Conservation (phyloP, 2,113 vertebrate species). For the Brevimyrus niger region DNA sequence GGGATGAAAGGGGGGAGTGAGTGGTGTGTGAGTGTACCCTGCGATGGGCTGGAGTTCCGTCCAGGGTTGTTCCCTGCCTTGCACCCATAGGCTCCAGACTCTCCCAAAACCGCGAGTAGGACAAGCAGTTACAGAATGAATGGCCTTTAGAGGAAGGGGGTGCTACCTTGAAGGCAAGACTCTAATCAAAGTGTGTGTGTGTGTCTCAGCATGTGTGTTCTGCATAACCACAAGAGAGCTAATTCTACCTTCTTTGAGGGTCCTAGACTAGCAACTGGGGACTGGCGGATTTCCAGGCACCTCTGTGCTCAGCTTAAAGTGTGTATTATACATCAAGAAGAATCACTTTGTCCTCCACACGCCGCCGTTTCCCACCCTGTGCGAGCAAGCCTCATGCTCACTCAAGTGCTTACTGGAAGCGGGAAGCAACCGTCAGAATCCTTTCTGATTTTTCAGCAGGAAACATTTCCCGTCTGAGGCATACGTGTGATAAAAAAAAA, state of each 20-base stretch:
- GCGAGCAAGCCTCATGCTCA: not conserved
- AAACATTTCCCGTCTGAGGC: not conserved
- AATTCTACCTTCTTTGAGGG: not conserved
- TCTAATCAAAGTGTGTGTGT: not conserved
- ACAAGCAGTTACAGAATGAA: not conserved
- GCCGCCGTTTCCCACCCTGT: not conserved
- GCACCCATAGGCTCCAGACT: not conserved
- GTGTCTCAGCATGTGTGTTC: no score
- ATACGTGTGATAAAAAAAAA: not conserved
- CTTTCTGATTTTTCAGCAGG: not conserved
- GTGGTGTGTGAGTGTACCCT: not conserved
- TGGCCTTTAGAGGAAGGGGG: not conserved
- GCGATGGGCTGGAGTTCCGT: not conserved
- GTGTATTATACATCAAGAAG: not conserved
- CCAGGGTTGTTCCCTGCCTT: not conserved
- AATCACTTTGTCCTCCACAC: not conserved
- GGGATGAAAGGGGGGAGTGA: no score
- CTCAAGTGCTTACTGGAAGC: not conserved
- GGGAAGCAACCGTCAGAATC: not conserved
- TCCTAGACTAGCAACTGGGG: not conserved
- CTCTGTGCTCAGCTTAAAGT: not conserved
- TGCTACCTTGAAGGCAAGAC: not conserved
- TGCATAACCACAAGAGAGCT: not conserved
- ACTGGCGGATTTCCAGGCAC: not conserved
- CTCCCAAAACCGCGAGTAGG: not conserved